A percentile compares a stretch with the other conserved stretches of the same genome.
Evolutionary conservation across 2,888 invertebrate genomes (phyloP).

Genomic region (Stictocephala bisonia): DNA sequence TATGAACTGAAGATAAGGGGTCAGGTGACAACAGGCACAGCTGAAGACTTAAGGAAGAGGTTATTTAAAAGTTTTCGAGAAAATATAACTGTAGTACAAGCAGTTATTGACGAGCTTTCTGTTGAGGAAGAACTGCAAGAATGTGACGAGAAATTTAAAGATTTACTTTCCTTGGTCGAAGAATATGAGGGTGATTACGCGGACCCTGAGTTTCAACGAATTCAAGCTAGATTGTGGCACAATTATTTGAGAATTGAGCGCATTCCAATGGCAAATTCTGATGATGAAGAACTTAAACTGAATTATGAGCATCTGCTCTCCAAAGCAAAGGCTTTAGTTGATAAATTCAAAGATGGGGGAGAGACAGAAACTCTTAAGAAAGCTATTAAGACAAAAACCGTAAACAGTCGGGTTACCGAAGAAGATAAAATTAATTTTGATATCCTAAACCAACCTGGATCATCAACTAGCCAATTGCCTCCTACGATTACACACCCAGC

Average conservation of each 20-base stretch:
- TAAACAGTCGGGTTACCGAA: too few species aligned
- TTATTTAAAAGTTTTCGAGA: neutral
- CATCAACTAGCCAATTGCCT: too few species aligned
- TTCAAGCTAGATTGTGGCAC: neutral
- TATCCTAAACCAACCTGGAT: too few species aligned
- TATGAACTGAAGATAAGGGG: constrained; percentile 16
- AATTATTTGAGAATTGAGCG: neutral
- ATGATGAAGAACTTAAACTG: too few species aligned
- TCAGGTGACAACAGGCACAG: neutral
- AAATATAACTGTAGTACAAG: neutral
- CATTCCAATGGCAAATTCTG: neutral
- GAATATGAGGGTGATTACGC: constrained; percentile 8
- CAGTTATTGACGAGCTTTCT: neutral
- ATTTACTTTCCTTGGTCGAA: neutral
- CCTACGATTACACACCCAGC: too few species aligned
- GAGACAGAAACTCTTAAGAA: too few species aligned
- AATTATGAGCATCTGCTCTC: too few species aligned
- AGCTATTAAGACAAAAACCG: too few species aligned
- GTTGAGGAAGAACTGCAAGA: neutral
- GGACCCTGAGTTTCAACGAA: neutral
- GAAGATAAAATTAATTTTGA: too few species aligned
- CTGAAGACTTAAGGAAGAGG: neutral
- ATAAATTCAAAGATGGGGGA: too few species aligned
- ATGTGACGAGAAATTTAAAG: neutral
- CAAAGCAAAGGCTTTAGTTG: too few species aligned